Evolutionary conservation across 2,888 invertebrate genomes (phyloP).

Genomic region (Gortyna flavago): DNA sequence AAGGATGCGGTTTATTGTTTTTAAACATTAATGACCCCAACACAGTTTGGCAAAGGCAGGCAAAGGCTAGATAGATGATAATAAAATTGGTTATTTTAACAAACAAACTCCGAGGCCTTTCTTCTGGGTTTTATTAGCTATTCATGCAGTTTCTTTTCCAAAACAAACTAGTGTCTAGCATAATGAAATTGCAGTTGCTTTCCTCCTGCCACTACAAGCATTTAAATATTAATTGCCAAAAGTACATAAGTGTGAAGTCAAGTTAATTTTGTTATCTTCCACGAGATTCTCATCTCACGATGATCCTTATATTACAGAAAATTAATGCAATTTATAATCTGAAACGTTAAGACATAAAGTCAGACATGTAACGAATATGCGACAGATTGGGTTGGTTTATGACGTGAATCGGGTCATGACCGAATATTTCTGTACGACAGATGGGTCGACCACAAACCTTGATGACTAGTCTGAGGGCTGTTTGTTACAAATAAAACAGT

Average conservation of each 20-base stretch:
- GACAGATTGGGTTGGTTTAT: slow-evolving; percentile 20
- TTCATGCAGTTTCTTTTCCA: background rate
- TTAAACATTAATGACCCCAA: background rate
- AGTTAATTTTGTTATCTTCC: background rate
- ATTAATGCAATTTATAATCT: slow-evolving; percentile 24
- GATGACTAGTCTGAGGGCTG: slow-evolving; percentile 45
- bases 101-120: background rate
- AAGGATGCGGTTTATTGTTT: background rate
- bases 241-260: background rate
- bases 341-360: slow-evolving; percentile 7
- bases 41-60: background rate
- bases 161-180: background rate
- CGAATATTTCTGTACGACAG: slow-evolving; percentile 49
- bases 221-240: background rate
- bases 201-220: too few species aligned
- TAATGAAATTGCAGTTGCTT: background rate
- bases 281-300: background rate
- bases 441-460: slow-evolving; percentile 48
- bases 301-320: background rate
- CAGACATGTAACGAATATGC: slow-evolving; percentile 32
- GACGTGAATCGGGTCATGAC: slow-evolving; percentile 46
- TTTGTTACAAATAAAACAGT: slow-evolving; percentile 38
- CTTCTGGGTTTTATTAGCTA: too few species aligned
- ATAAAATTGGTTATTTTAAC: background rate
- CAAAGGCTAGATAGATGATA: background rate